These are phyloP conservation scores for Centropristis striata DNA, from an alignment of 2,113 vertebrate species.

Conservation along the genomic window DNA sequence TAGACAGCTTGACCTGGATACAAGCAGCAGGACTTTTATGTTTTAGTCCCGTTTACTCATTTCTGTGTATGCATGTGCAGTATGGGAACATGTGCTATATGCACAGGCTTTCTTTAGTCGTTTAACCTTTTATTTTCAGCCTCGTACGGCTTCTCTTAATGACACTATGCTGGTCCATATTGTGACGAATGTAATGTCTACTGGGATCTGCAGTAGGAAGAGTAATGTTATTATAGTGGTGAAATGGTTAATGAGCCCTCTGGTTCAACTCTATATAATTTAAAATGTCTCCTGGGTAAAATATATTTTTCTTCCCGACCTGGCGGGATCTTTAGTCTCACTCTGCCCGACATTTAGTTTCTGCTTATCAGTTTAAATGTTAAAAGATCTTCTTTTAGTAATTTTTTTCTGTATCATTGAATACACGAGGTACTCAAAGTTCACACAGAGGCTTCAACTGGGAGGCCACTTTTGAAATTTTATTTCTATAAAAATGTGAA, in stretches of 20 bases:
- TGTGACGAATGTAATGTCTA: constrained; percentile 3
- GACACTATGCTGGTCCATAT: neutral
- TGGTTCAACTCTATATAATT: neutral
- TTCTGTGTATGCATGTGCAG: neutral
- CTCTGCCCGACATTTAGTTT: neutral
- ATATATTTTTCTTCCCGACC: neutral
- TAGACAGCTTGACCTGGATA: neutral
- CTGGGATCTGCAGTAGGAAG: neutral
- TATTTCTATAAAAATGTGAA: neutral
- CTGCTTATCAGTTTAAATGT: neutral
- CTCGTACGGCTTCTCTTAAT: neutral
- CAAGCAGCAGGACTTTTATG: neutral
- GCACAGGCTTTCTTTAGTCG: neutral
- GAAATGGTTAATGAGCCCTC: constrained; percentile 5
- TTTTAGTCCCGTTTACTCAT: too few relatives aligned
- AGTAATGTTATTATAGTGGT: constrained; percentile 6
- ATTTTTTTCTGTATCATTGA: too few relatives aligned
- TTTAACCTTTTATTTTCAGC: constrained; percentile 9
- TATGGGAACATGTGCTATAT: neutral
- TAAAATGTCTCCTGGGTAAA: constrained; percentile 21
- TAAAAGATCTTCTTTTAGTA: too few relatives aligned
- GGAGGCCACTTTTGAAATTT: too few relatives aligned
- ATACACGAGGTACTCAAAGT: neutral
- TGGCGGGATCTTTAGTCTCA: neutral
- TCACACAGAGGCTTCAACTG: neutral